These are phyloP conservation scores for Drosophila watanabei DNA, from an alignment of 1,140 invertebrate genomes.

Conservation along the genomic window DNA sequence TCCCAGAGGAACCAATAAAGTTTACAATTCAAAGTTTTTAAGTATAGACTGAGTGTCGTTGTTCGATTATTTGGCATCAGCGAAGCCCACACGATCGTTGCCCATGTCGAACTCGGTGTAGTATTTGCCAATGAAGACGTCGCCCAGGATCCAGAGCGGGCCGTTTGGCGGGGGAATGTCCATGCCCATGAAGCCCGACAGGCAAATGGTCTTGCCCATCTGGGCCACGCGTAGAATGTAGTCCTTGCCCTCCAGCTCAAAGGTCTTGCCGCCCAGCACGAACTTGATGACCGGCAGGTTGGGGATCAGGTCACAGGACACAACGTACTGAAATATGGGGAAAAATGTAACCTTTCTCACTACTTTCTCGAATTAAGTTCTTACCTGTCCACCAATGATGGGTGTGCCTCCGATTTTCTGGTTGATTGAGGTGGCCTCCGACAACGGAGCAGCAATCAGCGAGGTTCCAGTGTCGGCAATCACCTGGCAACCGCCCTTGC, in stretches of 20 bases:
- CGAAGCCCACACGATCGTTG: constrained; percentile 97
- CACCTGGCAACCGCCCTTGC: constrained; percentile 93
- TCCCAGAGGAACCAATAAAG: constrained; percentile 18
- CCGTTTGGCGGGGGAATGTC: constrained; percentile 97
- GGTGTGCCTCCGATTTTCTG: constrained; percentile 94
- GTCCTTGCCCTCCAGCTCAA: constrained; percentile 93
- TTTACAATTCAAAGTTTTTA: constrained; percentile 37
- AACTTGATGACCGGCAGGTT: constrained; percentile 94
- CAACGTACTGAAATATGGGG: constrained; percentile 88
- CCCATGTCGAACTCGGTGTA: constrained; percentile 98
- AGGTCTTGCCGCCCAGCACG: constrained; percentile 91
- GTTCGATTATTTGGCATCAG: constrained; percentile 86
- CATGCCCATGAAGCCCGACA: constrained; percentile 98
- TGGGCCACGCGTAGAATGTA: constrained; percentile 93
- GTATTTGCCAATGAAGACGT: constrained; percentile 98
- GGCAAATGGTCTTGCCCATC: constrained; percentile 94
- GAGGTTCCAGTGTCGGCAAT: constrained; percentile 99
- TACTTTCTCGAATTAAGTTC: neutral
- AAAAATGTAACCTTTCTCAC: neutral
- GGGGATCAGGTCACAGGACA: constrained; percentile 92
- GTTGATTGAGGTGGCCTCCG: constrained; percentile 94
- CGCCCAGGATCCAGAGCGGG: constrained; percentile 98
- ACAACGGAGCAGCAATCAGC: constrained; percentile 96
- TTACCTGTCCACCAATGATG: constrained; percentile 89
- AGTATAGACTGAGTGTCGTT: constrained; percentile 23